phyloP scores from a whole-genome alignment of 2,113 vertebrate genomes.

The Papio anubis region DNA sequence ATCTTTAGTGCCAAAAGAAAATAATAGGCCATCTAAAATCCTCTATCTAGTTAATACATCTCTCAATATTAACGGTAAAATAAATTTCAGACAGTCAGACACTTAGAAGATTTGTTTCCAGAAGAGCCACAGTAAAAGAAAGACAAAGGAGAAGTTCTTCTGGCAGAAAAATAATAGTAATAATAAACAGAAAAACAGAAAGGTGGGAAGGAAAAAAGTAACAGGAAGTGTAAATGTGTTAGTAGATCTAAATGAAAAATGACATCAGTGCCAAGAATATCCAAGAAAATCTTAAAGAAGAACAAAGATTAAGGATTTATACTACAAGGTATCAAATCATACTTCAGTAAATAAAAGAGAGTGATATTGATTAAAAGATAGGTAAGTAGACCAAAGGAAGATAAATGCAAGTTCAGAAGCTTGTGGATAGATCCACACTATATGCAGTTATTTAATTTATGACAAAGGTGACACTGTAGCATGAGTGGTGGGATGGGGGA shows the following conservation, averaged over 20 bases:
- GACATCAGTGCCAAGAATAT: neutral
- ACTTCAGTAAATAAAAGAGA: neutral
- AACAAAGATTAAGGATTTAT: neutral
- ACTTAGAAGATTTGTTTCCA: neutral
- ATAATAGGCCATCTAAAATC: neutral
- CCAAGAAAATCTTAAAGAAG: neutral
- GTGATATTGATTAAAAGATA: neutral
- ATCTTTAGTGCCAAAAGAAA: neutral
- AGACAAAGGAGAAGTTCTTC: neutral
- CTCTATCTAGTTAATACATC: neutral
- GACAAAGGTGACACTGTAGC: neutral
- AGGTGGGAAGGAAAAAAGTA: neutral
- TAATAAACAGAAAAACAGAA: neutral
- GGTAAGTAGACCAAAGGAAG: neutral
- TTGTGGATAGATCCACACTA: neutral
- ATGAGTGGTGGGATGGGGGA: neutral
- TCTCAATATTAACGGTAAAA: neutral
- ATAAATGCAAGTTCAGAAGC: neutral
- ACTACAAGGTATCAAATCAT: neutral
- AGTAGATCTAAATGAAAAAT: neutral
- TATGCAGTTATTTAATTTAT: neutral
- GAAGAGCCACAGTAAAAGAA: neutral
- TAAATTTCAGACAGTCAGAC: neutral
- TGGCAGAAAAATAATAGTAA: neutral
- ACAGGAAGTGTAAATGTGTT: neutral